These are phyloP conservation scores for Syndactyla subalaris DNA, from an alignment of 2,797 vertebrate species.

Conservation along the genomic window DNA sequence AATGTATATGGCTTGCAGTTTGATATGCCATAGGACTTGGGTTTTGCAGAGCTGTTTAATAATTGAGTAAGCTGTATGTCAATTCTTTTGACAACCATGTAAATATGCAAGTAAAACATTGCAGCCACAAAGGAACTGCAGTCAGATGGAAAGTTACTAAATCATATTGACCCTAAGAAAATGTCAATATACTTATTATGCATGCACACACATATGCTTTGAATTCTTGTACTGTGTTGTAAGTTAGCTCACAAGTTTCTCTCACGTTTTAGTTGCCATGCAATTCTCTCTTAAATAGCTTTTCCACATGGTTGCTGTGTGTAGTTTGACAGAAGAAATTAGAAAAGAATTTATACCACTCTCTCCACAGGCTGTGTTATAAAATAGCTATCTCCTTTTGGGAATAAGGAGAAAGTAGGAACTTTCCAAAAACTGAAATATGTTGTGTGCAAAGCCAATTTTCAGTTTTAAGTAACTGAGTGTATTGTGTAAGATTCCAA, in stretches of 20 bases:
- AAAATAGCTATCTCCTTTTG: not conserved
- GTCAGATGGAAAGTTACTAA: not conserved
- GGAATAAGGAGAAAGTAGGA: not conserved
- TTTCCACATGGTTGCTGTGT: not conserved
- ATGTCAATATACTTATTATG: not conserved
- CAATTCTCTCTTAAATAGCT: not conserved
- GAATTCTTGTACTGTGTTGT: not conserved
- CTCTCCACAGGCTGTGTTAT: not conserved
- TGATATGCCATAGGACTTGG: not conserved
- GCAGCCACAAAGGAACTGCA: not conserved
- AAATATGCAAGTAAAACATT: not conserved
- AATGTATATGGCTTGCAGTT: not conserved
- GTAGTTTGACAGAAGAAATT: not conserved
- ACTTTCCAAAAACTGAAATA: conserved; percentile 10
- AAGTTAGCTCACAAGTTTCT: not conserved
- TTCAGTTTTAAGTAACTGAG: not conserved
- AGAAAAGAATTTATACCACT: not conserved
- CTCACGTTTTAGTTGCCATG: not conserved
- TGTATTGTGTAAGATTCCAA: not conserved
- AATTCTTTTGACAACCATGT: not conserved
- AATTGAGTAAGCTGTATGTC: not conserved
- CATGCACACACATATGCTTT: not conserved
- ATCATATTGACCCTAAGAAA: not conserved
- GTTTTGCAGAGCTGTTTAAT: not conserved
- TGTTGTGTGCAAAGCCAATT: not conserved